Conservation (phyloP, 2,888 invertebrate species). For the Steinernema carpocapsae region DNA sequence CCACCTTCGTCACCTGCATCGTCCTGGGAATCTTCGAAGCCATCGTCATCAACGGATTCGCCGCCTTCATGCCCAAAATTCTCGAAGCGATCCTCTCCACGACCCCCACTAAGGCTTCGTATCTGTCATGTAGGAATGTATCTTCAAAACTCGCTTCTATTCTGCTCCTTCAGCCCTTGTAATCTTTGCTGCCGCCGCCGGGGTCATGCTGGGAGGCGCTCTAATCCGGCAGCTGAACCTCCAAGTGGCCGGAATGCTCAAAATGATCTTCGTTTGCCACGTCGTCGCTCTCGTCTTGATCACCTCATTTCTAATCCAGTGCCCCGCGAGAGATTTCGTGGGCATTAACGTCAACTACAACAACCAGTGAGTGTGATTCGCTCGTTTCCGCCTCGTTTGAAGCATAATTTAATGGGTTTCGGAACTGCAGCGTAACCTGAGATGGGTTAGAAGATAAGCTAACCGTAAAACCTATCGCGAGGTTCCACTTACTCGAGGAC, state of each 20-base stretch:
- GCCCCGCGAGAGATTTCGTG: constrained; percentile 65
- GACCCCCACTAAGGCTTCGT: constrained; percentile 63
- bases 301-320: constrained; percentile 62
- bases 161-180: constrained; percentile 66
- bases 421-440: no score
- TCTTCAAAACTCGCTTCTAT: no score
- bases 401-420: constrained; percentile 18
- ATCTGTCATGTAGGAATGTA: constrained; percentile 59
- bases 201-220: constrained; percentile 66
- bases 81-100: constrained; percentile 66
- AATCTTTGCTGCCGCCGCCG: constrained; percentile 67
- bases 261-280: constrained; percentile 67
- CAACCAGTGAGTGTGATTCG: constrained; percentile 50
- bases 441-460: no score
- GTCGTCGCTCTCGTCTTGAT: constrained; percentile 61
- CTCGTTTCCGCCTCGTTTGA: no score
- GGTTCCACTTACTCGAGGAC: no score
- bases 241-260: constrained; percentile 68
- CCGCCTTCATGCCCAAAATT: constrained; percentile 69
- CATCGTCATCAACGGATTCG: constrained; percentile 67
- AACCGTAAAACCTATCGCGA: no score
- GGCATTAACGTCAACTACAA: constrained; percentile 65
- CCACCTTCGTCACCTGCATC: constrained; percentile 65
- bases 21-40: constrained; percentile 67
- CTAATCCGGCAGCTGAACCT: constrained; percentile 64